A percentile compares a stretch with the other conserved stretches of the same genome.
Evolutionary conservation across 2,113 vertebrate species (phyloP).

Genomic region (Caretta caretta): DNA sequence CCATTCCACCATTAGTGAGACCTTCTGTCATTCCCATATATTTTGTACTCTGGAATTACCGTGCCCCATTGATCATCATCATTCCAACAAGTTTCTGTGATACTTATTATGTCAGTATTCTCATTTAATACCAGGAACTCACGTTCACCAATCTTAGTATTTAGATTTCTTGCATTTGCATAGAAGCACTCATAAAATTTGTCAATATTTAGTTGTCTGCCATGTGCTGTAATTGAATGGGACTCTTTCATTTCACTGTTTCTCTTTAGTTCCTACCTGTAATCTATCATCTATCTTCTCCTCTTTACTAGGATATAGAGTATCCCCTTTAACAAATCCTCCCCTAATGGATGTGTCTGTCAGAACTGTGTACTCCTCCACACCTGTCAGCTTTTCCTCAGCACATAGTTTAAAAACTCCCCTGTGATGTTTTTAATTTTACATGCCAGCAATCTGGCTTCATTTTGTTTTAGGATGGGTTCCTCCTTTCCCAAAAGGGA

Average conservation of each 20-base stretch:
- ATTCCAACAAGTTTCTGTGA: neutral
- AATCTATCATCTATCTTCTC: too few relatives aligned
- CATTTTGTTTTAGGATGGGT: neutral
- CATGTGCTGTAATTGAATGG: too few relatives aligned
- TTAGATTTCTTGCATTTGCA: too few relatives aligned
- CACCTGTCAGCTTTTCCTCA: neutral
- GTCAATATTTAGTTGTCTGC: too few relatives aligned
- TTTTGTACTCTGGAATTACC: neutral
- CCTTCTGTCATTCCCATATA: neutral
- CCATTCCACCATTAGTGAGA: neutral
- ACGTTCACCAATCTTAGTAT: neutral
- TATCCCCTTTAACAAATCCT: too few relatives aligned
- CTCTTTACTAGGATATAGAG: too few relatives aligned
- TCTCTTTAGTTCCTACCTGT: too few relatives aligned
- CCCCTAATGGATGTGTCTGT: too few relatives aligned
- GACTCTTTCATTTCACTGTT: too few relatives aligned
- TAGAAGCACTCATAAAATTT: too few relatives aligned
- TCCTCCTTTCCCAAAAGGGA: neutral
- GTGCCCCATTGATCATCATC: neutral
- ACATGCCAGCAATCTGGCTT: neutral
- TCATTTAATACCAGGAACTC: neutral
- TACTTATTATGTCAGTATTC: neutral
- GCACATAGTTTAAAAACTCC: neutral
- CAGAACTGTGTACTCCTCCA: too few relatives aligned
- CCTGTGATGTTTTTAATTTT: neutral